Percentiles rank a stretch among this genome's conserved stretches.
These are phyloP conservation scores for Hyles vespertilio DNA, from an alignment of 1,140 invertebrate species.

Conservation along the genomic window DNA sequence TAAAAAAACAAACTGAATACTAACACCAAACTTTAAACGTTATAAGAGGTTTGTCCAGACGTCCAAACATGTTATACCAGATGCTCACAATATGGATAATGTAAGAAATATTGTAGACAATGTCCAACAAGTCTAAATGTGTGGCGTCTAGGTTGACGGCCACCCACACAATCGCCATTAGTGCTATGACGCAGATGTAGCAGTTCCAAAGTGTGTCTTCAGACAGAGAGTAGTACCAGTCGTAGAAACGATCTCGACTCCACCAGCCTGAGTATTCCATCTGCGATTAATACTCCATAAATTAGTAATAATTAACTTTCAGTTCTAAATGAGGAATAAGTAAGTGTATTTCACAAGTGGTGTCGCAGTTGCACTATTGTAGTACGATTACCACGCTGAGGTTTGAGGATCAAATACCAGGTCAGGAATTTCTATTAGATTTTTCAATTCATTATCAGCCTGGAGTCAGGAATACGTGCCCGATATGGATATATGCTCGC, in stretches of 20 bases:
- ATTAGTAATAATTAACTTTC: too few relatives aligned
- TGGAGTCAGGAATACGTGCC: too few relatives aligned
- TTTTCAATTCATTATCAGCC: too few relatives aligned
- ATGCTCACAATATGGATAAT: conserved; percentile 31
- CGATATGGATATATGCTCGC: too few relatives aligned
- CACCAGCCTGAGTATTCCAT: conserved; percentile 33
- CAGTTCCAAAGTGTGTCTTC: conserved; percentile 45
- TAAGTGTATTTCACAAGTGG: background rate
- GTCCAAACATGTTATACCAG: conserved; percentile 19
- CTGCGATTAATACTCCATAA: conserved; percentile 13
- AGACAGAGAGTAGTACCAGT: conserved; percentile 30
- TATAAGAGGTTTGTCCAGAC: conserved; percentile 13
- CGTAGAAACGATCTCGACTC: conserved; percentile 19
- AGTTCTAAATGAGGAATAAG: too few relatives aligned
- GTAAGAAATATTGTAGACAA: conserved; percentile 37
- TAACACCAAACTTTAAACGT: background rate
- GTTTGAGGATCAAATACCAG: too few relatives aligned
- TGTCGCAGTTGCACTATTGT: background rate
- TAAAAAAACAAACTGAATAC: background rate
- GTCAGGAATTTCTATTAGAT: too few relatives aligned
- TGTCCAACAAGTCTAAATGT: conserved; percentile 20
- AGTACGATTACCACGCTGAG: too few relatives aligned
- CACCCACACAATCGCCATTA: conserved; percentile 27
- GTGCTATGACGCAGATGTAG: conserved; percentile 30
- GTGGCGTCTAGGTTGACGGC: conserved; percentile 15